Base-by-base conservation (phyloP, 2,797 vertebrate genomes). In the Nothura maculosa region DNA sequence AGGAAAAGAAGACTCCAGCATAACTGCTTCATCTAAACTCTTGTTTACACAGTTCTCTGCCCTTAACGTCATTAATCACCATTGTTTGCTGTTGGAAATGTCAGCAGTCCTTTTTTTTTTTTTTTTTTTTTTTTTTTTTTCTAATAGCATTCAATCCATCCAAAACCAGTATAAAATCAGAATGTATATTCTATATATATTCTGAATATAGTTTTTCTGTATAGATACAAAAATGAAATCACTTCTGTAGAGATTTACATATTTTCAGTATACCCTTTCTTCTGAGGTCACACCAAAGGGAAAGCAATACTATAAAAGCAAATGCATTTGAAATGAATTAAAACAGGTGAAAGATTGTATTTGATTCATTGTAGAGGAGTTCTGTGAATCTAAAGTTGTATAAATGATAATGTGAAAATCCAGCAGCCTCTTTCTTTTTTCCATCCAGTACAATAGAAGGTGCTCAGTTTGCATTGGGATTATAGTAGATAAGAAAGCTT, bases 361-460 rank as follows among this genome's bases (percentile, higher is more conserved):
- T 66, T 76, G 38, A 25, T 79, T 84, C 22, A 40, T 70, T 91
- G 47, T 77, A 80, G 42, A 79, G 21, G 25, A 70, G 27, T 92
- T 79, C 30, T 88, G 12, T 84, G 70, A 76, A 63, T 34, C 63
- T 84, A 6, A 85, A 87, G 57, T 48, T 89, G 34, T 93, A 67
- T 88, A 80, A 95, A 85, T 52, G 85, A 63, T 84, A 81, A 60
- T 74, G 27, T 76, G 61, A 80, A 93, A 94, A 68, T 75, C 64
- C 77, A 48, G 5, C 47, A 77, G 25, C 64, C 24, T 81, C 22
- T 52, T 77, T 87, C 52, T 85, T 70, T 72, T 70, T 85, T 89
- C 14, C 11, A 77, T 54, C 62, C 28, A 11, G 32, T 81, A 93
- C 36, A 63, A 3, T 67, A 40, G 30, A 62, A 80, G 47, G 22